Evolutionary conservation across 2,797 vertebrate species (phyloP).

Genomic region (Chaunax sp.): DNA sequence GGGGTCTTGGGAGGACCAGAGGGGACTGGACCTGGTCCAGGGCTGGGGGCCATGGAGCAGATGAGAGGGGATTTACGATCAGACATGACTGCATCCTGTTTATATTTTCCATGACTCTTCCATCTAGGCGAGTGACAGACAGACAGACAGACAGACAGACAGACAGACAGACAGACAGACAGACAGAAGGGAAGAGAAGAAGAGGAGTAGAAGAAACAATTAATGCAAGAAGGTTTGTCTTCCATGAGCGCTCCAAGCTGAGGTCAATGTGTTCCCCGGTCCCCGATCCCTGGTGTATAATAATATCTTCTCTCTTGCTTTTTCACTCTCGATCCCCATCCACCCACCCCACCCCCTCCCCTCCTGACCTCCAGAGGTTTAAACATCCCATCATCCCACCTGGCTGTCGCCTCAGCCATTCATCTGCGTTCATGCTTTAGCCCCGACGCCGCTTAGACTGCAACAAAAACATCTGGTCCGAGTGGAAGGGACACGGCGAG

Average conservation of each 20-base stretch:
- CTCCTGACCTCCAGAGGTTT: constrained; percentile 46
- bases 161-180: background rate
- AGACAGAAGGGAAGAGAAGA: constrained; percentile 12
- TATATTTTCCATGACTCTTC: constrained; percentile 76
- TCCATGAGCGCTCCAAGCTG: constrained; percentile 6
- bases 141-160: constrained; percentile 10
- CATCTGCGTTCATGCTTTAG: constrained; percentile 61
- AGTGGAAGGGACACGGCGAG: constrained; percentile 46
- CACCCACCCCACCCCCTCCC: constrained; percentile 2
- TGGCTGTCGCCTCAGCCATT: constrained; percentile 51
- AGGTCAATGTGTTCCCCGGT: constrained; percentile 65
- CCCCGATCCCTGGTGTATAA: constrained; percentile 22
- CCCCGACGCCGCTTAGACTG: constrained; percentile 25
- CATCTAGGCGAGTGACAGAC: constrained; percentile 39
- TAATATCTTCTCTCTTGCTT: constrained; percentile 34
- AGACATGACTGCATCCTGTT: constrained; percentile 85
- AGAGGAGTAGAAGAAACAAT: constrained; percentile 41
- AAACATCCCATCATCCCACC: constrained; percentile 63
- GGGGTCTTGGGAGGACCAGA: constrained; percentile 46
- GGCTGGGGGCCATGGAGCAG: constrained; percentile 67
- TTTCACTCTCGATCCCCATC: constrained; percentile 11
- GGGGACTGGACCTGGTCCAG: constrained; percentile 66
- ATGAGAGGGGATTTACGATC: constrained; percentile 80
- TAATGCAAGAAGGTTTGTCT: constrained; percentile 45
- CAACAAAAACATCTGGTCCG: constrained; percentile 69